A percentile compares a stretch with the other conserved stretches of the same genome.
Evolutionary conservation across 2,113 vertebrate genomes (phyloP).

Genomic region (Arothron firmamentum): DNA sequence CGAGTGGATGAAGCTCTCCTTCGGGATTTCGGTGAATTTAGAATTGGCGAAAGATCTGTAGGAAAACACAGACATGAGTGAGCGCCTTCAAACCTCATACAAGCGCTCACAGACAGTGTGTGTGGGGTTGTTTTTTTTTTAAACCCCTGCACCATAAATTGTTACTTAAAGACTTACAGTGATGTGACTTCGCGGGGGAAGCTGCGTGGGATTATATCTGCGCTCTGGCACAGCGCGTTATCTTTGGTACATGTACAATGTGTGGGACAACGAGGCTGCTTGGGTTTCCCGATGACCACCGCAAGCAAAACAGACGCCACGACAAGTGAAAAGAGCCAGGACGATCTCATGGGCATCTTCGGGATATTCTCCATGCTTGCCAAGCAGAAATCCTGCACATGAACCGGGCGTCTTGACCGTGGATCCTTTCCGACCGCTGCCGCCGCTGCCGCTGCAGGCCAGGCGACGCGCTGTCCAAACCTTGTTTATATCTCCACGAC

Average conservation of each 20-base stretch:
- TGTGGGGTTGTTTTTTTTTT: background rate
- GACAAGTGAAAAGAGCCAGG: constrained; percentile 38
- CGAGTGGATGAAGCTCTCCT: constrained; percentile 86
- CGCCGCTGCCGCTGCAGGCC: constrained; percentile 33
- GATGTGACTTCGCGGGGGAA: constrained; percentile 93
- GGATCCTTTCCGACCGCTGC: constrained; percentile 9
- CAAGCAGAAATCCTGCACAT: constrained; percentile 45
- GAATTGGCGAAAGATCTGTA: constrained; percentile 82
- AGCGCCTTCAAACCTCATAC: constrained; percentile 1
- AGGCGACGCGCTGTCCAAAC: constrained; percentile 30
- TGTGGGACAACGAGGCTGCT: constrained; percentile 86
- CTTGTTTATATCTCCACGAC: constrained; percentile 31
- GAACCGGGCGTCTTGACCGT: constrained; percentile 38
- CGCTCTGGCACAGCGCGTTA: constrained; percentile 96
- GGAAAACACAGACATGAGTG: background rate
- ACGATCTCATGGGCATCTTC: constrained; percentile 27
- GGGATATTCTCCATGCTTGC: constrained; percentile 48
- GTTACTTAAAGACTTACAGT: constrained; percentile 82
- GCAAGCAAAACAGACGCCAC: constrained; percentile 46
- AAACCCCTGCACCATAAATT: background rate
- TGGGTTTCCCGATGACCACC: constrained; percentile 83
- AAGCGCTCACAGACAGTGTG: constrained; percentile 4
- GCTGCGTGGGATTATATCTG: constrained; percentile 89
- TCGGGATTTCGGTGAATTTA: constrained; percentile 74
- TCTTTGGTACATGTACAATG: constrained; percentile 98